These are phyloP conservation scores for Heliothis peltigera DNA, from an alignment of 2,888 invertebrate genomes.

Conservation along the genomic window DNA sequence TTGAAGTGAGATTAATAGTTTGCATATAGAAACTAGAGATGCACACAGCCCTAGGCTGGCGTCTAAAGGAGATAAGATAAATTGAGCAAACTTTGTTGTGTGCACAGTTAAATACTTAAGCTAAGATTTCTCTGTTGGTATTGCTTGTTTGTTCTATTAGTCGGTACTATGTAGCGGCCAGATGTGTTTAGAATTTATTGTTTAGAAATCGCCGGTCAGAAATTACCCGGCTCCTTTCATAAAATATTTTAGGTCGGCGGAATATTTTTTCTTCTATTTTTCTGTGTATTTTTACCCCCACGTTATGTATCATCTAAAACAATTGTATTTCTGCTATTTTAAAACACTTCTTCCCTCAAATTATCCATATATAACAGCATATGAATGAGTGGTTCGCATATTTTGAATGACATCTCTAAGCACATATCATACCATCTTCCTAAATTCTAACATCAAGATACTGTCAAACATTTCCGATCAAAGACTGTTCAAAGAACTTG, in stretches of 20 bases:
- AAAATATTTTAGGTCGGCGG: too few species aligned
- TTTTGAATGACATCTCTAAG: too few species aligned
- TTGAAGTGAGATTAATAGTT: not conserved
- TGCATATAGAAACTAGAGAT: conserved; percentile 18
- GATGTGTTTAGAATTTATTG: too few species aligned
- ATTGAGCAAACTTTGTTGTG: conserved; percentile 39
- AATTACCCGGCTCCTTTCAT: too few species aligned
- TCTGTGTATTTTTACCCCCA: too few species aligned
- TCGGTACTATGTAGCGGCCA: not conserved
- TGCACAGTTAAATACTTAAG: conserved; percentile 40
- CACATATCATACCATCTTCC: not conserved
- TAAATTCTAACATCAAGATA: not conserved
- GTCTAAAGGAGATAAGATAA: conserved; percentile 42
- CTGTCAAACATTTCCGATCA: not conserved
- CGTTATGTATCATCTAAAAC: too few species aligned
- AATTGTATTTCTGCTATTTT: too few species aligned
- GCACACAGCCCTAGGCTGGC: conserved; percentile 22
- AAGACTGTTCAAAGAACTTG: not conserved
- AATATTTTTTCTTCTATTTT: too few species aligned
- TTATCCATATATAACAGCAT: too few species aligned
- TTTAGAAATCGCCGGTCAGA: too few species aligned
- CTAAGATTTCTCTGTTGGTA: conserved; percentile 24
- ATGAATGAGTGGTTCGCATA: too few species aligned
- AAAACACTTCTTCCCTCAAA: too few species aligned
- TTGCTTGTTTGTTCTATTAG: conserved; percentile 32